Base-by-base conservation (phyloP, 2,797 vertebrate species). In the Naso thynnoides region DNA sequence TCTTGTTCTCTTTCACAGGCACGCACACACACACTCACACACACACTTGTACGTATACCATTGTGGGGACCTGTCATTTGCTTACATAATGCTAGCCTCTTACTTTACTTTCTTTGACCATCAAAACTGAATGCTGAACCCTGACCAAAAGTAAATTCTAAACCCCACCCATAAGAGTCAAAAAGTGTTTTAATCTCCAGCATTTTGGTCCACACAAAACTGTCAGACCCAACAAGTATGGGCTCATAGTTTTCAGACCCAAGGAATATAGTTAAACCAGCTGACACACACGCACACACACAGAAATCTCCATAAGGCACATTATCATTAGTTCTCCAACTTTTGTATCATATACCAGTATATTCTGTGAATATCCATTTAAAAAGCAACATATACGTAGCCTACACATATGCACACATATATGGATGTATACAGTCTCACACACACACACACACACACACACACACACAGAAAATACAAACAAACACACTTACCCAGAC, bases 401-500 rank as follows among this genome's bases (percentile, higher is more conserved):
- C 21, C 70, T 60, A n/a, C n/a, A n/a, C 33, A 54, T 67, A 73
- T 26, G 53, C 24, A 56, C 39, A 79, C 53, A 73, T 3, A 3
- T 56, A 81, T 41, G 26, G 56, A 56, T 2, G 1, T 31, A 49
- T 47, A 36, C 31, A 56, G 33, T 45, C 68, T 38, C 13, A 57
- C 45, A 63, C 54, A 60, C 45, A 63, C 55, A 50, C 7, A 53
- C 19, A 57, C 56, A 52, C 21, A 39, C 48, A 24, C 41, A 49
- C 18, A 64, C 41, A 64, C 59, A 48, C 16, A 44, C 15, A 57
- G 8, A 24, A 58, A 70, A 66, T 19, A 76, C 68, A 85, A 80
- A 90, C 62, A 84, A 79, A 87, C 69, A 82, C 82, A 68, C 62
- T 78, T 64, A 67, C 55, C n/a, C 61, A 78, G 71, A 86, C 73